Evolutionary conservation across 1,140 invertebrate genomes (phyloP).

Genomic region (Macrosteles quadrilineatus): DNA sequence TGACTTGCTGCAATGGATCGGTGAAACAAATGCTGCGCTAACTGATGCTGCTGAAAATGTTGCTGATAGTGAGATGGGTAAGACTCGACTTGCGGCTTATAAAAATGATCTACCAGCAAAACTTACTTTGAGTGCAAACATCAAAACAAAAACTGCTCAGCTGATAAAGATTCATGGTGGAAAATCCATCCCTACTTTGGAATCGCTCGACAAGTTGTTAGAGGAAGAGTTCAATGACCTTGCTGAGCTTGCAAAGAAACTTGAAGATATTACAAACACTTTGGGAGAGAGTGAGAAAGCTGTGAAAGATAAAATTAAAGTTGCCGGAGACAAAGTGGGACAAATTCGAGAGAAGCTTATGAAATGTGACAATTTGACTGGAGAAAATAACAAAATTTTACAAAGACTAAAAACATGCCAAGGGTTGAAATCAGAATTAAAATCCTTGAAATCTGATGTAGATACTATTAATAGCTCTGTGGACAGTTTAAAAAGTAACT

Average conservation of each 20-base stretch:
- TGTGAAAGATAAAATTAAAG: constrained; percentile 70
- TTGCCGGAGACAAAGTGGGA: constrained; percentile 65
- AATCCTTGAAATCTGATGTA: constrained; percentile 60
- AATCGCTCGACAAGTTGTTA: constrained; percentile 67
- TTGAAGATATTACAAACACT: constrained; percentile 69
- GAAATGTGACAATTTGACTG: constrained; percentile 89
- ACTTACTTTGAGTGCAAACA: constrained; percentile 70
- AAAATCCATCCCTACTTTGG: constrained; percentile 66
- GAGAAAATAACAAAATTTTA: constrained; percentile 81
- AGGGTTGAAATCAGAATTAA: constrained; percentile 67
- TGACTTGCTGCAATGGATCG: constrained; percentile 81
- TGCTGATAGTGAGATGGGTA: constrained; percentile 76
- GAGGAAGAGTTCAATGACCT: constrained; percentile 78
- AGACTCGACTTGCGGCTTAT: constrained; percentile 77
- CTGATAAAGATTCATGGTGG: constrained; percentile 77
- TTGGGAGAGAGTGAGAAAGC: constrained; percentile 73
- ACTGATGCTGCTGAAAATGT: constrained; percentile 72
- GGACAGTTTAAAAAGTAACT: constrained; percentile 69
- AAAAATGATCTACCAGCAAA: constrained; percentile 82
- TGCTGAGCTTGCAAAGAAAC: constrained; percentile 68
- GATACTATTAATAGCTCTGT: constrained; percentile 68
- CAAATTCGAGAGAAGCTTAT: constrained; percentile 82
- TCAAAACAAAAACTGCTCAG: constrained; percentile 78
- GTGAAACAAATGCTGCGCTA: constrained; percentile 73
- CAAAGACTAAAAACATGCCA: constrained; percentile 73